phyloP scores from a whole-genome alignment of 2,113 vertebrate genomes.

The Daboia siamensis region DNA sequence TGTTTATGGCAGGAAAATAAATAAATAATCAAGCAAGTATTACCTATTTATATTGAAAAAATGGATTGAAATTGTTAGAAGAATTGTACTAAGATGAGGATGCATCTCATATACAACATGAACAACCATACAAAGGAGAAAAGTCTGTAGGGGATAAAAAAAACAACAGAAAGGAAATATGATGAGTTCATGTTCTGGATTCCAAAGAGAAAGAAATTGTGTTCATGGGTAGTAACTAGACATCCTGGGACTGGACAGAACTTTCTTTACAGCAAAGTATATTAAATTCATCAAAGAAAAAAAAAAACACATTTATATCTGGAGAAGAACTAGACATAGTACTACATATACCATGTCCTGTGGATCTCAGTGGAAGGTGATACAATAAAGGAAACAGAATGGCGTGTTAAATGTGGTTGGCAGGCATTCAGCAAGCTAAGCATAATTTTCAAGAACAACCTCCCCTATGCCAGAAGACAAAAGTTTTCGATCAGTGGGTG shows the following conservation, averaged over 20 bases:
- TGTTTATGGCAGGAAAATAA: no score
- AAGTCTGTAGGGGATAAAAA: not conserved
- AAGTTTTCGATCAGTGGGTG: not conserved
- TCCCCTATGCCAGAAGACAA: not conserved
- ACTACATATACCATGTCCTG: not conserved
- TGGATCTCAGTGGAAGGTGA: not conserved
- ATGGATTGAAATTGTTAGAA: not conserved
- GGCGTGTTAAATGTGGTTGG: not conserved
- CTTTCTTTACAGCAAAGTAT: not conserved
- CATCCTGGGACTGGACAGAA: not conserved
- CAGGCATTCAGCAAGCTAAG: not conserved
- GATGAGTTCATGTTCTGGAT: not conserved
- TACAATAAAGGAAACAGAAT: not conserved
- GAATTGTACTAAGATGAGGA: not conserved
- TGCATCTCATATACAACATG: not conserved
- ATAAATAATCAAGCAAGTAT: not conserved
- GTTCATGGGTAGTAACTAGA: not conserved
- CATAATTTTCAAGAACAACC: not conserved
- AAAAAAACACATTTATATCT: not conserved
- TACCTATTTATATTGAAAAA: not conserved
- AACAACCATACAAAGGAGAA: not conserved
- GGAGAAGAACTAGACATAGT: not conserved
- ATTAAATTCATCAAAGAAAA: not conserved
- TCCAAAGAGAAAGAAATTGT: not conserved
- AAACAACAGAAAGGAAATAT: not conserved